phyloP scores from a whole-genome alignment of 2,113 vertebrate genomes.

The Phrynosoma blainvillii region DNA sequence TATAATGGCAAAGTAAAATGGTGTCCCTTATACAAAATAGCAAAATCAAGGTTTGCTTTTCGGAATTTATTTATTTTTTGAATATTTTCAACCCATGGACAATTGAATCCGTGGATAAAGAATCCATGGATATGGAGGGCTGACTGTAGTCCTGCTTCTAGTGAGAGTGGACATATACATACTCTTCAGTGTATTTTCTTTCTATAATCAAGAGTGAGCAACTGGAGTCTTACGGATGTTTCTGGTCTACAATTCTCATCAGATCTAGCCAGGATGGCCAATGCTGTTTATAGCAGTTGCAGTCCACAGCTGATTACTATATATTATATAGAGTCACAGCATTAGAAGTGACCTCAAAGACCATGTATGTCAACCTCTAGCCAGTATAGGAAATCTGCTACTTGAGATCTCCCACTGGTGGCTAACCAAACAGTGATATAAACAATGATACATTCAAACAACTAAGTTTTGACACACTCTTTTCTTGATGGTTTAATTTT shows the following conservation, averaged over 20 bases:
- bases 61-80: no score
- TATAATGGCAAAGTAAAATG: no score
- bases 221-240: background rate
- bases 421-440: background rate
- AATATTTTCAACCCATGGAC: no score
- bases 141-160: no score
- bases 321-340: background rate
- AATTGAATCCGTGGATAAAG: no score
- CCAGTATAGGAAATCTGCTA: background rate
- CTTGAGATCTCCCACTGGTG: background rate
- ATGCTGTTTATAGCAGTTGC: background rate
- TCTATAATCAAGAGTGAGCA: background rate
- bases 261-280: background rate
- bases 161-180: background rate
- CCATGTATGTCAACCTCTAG: background rate
- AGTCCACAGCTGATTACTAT: background rate
- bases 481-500: background rate
- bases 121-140: no score
- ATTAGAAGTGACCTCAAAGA: background rate
- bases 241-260: background rate
- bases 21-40: no score
- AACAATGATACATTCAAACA: no score
- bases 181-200: background rate
- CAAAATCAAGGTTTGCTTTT: no score
- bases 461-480: background rate